Conservation (phyloP, 2,888 invertebrate genomes). For the Nemotelus pantherinus region DNA sequence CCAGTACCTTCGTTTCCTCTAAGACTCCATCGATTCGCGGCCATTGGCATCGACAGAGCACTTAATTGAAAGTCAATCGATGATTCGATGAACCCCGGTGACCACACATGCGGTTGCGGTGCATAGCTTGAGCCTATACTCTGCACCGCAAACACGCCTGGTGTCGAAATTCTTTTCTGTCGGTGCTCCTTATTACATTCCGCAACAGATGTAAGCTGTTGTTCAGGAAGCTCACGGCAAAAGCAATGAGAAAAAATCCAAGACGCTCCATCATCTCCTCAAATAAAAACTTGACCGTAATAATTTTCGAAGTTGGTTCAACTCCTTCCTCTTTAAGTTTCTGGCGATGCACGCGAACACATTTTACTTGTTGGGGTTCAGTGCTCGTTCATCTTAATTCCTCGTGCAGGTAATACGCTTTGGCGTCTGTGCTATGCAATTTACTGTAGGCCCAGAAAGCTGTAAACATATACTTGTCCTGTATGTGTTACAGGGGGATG, state of each 20-base stretch:
- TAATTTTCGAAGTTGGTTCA: slow-evolving; percentile 21
- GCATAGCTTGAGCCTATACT: not conserved
- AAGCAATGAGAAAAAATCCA: not conserved
- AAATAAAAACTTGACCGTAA: slow-evolving; percentile 21
- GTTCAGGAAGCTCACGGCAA: slow-evolving; percentile 9
- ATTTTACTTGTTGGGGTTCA: not conserved
- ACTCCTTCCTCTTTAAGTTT: not conserved
- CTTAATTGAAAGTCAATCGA: slow-evolving; percentile 17
- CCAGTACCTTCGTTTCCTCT: not conserved
- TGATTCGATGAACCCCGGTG: slow-evolving; percentile 29
- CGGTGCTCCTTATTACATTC: slow-evolving; percentile 3
- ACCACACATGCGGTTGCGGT: slow-evolving; percentile 15
- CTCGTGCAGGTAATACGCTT: not conserved
- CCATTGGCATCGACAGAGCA: slow-evolving; percentile 30
- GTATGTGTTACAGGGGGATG: not conserved
- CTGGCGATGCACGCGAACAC: slow-evolving; percentile 1
- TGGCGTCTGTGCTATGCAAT: not conserved
- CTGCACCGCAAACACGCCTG: not conserved
- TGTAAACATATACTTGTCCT: not conserved
- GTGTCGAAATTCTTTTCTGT: slow-evolving; percentile 27
- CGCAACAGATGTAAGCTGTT: slow-evolving; percentile 38
- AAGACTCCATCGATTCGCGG: not conserved
- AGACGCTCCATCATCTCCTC: not conserved
- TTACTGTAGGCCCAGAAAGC: not conserved
- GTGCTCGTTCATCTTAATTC: slow-evolving; percentile 4